Base-by-base conservation (phyloP, 2,888 invertebrate species). In the Spodoptera picta region DNA sequence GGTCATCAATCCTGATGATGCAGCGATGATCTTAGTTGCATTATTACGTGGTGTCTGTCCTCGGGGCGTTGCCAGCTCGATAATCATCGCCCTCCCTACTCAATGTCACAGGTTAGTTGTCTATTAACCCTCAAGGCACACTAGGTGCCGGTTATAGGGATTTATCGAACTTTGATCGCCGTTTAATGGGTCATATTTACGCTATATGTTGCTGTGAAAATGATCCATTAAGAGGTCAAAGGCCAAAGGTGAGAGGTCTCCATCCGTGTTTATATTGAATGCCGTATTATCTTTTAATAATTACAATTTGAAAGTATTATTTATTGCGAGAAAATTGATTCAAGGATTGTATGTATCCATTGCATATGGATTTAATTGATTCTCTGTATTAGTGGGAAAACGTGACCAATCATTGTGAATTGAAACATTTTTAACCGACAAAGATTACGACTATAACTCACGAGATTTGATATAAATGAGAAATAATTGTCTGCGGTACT, bases 21-120 rank as follows among this genome's bases (percentile, higher is more conserved):
- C 58, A 64, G 61, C 59, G 65, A 62, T 65, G 67, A 69, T 73
- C 60, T 69, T 47, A 54, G 62, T 55, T 63, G 48, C 54, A 66
- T 70, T 65, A 78, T 68, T 75, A 66, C 58, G 46, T 65, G 50
- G 61, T 64, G 52, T 49, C 41, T 65, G 70, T 46, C 58, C 62
- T 47, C 46, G 41, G 64, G 75, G 77, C 65, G 72, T 66, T 61
- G 14, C 55, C 45, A 9, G 49, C 14, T 7, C 48, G 78, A 78
- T 82, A 82, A 79, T 79, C 67, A 81, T 81, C 69, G 69, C 70
- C 69, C 69, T 75, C 51, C 65, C 75, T 72, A 60, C 73, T 80
- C 83, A 83, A 78, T 80, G 82, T 80, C 80, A 77, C 77, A 80
- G 82, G 83, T 83, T 84, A 80, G 76, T 78, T 76, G 81, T 72